Percentiles rank a stretch among this genome's conserved stretches.
Evolutionary conservation across 2,113 vertebrate species (phyloP).

Genomic region (Myodes glareolus): DNA sequence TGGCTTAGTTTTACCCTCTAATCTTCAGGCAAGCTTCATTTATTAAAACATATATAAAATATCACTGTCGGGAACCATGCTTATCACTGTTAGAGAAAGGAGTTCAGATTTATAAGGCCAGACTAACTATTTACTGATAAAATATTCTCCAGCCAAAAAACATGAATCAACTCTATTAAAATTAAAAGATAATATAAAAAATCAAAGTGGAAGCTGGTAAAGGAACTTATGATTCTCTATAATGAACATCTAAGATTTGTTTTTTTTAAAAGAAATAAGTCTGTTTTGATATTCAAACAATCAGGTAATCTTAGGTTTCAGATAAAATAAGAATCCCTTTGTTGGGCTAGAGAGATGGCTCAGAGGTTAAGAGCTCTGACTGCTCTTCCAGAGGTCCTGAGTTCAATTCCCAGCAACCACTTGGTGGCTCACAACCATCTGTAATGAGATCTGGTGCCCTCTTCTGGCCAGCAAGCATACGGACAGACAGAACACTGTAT

Average conservation of each 20-base stretch:
- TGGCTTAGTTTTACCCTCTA: no score
- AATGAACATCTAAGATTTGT: background rate
- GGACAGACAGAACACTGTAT: no score
- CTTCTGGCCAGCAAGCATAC: no score
- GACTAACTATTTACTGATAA: background rate
- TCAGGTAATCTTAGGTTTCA: background rate
- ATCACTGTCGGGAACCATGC: background rate
- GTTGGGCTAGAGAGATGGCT: constrained; percentile 13
- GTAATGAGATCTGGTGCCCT: no score
- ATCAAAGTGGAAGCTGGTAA: constrained; percentile 18
- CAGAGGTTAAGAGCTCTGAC: no score
- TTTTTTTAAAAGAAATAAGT: background rate
- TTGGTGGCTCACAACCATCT: no score
- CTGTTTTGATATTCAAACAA: background rate
- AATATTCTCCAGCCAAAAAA: background rate
- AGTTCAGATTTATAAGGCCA: background rate
- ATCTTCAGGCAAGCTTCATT: no score
- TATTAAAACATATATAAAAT: no score
- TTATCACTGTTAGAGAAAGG: background rate
- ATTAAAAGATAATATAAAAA: constrained; percentile 42
- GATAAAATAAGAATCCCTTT: background rate
- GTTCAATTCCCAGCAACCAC: no score
- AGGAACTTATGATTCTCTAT: constrained; percentile 14
- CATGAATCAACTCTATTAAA: background rate
- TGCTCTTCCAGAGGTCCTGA: no score